Percentiles rank a stretch among this genome's conserved stretches.
phyloP scores from a whole-genome alignment of 2,888 invertebrate species.

The Drosophila niveifrons region DNA sequence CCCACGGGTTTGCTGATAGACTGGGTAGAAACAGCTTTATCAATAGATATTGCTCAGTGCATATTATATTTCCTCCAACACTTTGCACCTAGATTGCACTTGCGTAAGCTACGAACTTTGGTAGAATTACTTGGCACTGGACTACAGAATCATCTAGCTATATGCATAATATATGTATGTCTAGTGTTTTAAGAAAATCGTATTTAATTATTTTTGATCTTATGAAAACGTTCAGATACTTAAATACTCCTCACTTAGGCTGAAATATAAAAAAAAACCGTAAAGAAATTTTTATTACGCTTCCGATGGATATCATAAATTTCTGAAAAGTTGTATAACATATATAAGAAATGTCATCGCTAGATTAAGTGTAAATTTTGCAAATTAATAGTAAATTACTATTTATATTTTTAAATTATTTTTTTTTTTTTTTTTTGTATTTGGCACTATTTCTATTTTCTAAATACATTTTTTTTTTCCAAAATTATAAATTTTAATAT shows the following conservation, averaged over 20 bases:
- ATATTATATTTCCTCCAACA: not conserved
- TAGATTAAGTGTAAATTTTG: too few species aligned
- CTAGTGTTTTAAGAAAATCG: constrained; percentile 6
- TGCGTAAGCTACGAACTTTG: not conserved
- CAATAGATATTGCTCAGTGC: constrained; percentile 1
- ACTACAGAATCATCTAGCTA: not conserved
- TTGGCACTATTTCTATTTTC: too few species aligned
- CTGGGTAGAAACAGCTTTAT: constrained; percentile 1
- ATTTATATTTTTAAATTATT: too few species aligned
- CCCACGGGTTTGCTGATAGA: not conserved
- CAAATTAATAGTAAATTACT: too few species aligned
- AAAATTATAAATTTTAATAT: too few species aligned
- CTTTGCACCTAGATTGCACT: not conserved
- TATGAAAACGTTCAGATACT: constrained; percentile 24
- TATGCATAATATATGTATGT: not conserved
- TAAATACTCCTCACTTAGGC: constrained; percentile 13
- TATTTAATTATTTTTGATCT: constrained; percentile 1
- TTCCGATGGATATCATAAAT: not conserved
- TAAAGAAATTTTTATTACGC: not conserved
- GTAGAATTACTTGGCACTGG: not conserved
- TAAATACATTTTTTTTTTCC: too few species aligned
- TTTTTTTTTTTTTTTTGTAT: too few species aligned
- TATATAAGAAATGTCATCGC: not conserved
- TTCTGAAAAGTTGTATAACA: not conserved
- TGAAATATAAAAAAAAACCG: not conserved